Evolutionary conservation across 2,797 vertebrate genomes (phyloP), one percentile per base, ranked within the genome.

Genomic region (Coendou prehensilis): DNA sequence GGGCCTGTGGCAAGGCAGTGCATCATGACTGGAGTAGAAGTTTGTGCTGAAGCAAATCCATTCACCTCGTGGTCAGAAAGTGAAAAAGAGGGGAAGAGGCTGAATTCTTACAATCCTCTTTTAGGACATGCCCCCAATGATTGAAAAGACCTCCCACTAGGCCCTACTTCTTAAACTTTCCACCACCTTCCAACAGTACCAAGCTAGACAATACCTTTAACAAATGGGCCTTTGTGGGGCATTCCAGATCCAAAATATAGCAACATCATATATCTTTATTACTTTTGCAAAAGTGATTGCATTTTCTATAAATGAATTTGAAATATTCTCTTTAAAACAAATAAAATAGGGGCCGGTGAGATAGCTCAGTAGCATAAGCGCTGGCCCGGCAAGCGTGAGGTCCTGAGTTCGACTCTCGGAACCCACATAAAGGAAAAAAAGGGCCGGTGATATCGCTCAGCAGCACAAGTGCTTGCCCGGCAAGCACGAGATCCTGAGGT

Each of bases 251-350:
- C 3, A 15, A 61, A 64, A 6, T 45, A 28, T 28, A 47, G 13
- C 54, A 87, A 22, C 23, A 15, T 41, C 45, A 13, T 37, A n/a
- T 71, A 26, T 73, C n/a, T 90, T 87, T 47, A 54, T 57, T 78
- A 64, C 30, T 61, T 89, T 26, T n/a, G 13, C 2, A 47, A 86
- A 93, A 78, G 20, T 9, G 23, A 85, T 67, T 41, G 41, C 3
- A 50, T 88, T 79, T 76, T 95, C 23, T 81, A 61, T 45, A 83
- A 50, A 30, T 86, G 67, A 92, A 93, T n/a, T 85, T 79, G 33
- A 45, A 45, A 56, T 3, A 81, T 18, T 71, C 17, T 2, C 33
- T 89, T 80, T 50, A 33, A 93, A 87, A 92, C 56, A 92, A 71
- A 57, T 33, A 67, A 20, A 64, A 67, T 61, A 52, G 41, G 37